These are phyloP conservation scores for Tricholauxania praeusta DNA, from an alignment of 2,888 invertebrate species.

Conservation along the genomic window DNA sequence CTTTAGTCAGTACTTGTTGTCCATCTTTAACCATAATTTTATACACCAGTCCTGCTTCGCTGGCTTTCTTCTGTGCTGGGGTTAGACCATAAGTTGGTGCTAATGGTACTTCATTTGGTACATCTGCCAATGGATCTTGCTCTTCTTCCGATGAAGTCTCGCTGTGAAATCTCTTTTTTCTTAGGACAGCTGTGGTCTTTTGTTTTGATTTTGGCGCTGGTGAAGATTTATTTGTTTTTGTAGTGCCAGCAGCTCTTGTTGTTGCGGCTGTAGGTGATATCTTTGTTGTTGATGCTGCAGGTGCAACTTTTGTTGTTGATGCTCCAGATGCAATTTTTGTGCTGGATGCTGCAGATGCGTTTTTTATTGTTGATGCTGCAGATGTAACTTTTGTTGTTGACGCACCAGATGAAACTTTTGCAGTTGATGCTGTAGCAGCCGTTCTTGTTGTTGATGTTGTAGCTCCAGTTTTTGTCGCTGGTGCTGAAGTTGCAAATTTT, in stretches of 20 bases:
- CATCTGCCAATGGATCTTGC: conserved; percentile 50
- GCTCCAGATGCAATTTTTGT: conserved; percentile 24
- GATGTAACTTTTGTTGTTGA: conserved; percentile 13
- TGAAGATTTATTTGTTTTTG: conserved; percentile 36
- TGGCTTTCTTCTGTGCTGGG: conserved; percentile 60
- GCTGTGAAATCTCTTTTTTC: conserved; percentile 28
- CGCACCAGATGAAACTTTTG: conserved; percentile 19
- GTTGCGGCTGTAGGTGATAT: conserved; percentile 4
- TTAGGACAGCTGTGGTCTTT: not conserved
- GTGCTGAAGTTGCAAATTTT: conserved; percentile 17
- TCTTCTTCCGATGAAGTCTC: conserved; percentile 31
- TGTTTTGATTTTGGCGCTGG: conserved; percentile 15
- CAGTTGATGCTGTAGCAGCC: conserved; percentile 40
- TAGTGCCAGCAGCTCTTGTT: conserved; percentile 20
- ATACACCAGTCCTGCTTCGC: conserved; percentile 66
- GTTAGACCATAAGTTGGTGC: conserved; percentile 45
- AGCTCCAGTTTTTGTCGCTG: conserved; percentile 39
- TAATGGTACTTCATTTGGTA: conserved; percentile 41
- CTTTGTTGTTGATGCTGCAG: conserved; percentile 41
- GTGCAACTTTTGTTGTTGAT: conserved; percentile 22
- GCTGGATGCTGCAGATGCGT: conserved; percentile 24
- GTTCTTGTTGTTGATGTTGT: conserved; percentile 38
- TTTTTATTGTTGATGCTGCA: conserved; percentile 29
- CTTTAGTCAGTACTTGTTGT: conserved; percentile 73
- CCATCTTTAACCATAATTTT: conserved; percentile 81